Percentiles rank a stretch among this genome's conserved stretches.
phyloP scores from a whole-genome alignment of 2,113 vertebrate genomes.

The Oncorhynchus clarkii region DNA sequence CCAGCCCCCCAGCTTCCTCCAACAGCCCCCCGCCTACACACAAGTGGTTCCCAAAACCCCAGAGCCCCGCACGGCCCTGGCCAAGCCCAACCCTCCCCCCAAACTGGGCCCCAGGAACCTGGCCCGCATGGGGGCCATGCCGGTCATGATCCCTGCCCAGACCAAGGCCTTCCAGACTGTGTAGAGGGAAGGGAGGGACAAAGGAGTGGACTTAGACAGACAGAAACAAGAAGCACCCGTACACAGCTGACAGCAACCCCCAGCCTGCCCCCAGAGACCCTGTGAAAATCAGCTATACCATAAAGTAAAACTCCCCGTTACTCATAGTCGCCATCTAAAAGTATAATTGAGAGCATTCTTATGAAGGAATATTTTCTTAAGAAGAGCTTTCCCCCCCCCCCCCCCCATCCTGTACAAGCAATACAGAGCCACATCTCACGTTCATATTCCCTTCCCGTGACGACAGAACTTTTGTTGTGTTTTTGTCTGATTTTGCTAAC shows the following conservation, averaged over 20 bases:
- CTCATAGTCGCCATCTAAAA: background rate
- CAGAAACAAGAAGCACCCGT: background rate
- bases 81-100: conserved; percentile 43
- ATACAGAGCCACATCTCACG: background rate
- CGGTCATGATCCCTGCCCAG: conserved; percentile 78
- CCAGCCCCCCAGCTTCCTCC: conserved; percentile 63
- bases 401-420: background rate
- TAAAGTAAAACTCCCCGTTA: background rate
- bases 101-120: conserved; percentile 63
- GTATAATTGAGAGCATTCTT: background rate
- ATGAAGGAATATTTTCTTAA: background rate
- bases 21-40: conserved; percentile 64
- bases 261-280: conserved; percentile 11
- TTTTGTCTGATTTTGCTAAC: too few species aligned
- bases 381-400: background rate
- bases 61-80: conserved; percentile 44
- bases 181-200: conserved; percentile 41
- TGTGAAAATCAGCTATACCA: background rate
- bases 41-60: conserved; percentile 61
- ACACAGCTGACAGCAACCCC: background rate
- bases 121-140: conserved; percentile 70
- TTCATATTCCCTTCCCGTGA: background rate
- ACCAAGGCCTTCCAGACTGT: conserved; percentile 85
- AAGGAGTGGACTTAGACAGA: conserved; percentile 6
- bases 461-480: background rate